Percentiles rank a stretch among this genome's conserved stretches.
Evolutionary conservation across 1,140 invertebrate genomes (phyloP).

Genomic region (Zaprionus nigranus): DNA sequence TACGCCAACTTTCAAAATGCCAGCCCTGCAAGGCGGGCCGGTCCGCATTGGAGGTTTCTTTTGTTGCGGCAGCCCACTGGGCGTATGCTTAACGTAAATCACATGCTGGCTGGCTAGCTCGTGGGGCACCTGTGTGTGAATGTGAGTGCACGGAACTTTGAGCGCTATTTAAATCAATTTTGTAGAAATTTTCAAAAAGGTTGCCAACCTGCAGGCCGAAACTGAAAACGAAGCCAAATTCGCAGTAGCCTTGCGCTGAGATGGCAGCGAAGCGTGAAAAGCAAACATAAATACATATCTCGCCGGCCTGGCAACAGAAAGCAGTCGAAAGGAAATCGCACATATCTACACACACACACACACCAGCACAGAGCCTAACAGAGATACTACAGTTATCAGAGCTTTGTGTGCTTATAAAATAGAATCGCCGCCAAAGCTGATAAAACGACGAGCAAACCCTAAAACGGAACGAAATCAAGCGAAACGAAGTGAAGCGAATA

Average conservation of each 20-base stretch:
- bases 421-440: constrained; percentile 52
- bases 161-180: constrained; percentile 77
- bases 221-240: background rate
- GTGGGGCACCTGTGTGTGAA: background rate
- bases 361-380: constrained; percentile 19
- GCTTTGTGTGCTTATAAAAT: constrained; percentile 67
- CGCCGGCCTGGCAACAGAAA: constrained; percentile 66
- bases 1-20: constrained; percentile 37
- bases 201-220: constrained; percentile 36
- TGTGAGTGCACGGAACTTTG: constrained; percentile 13
- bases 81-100: constrained; percentile 47
- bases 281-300: constrained; percentile 75
- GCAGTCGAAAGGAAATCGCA: constrained; percentile 49
- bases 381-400: constrained; percentile 63
- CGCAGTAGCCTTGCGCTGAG: constrained; percentile 15
- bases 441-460: constrained; percentile 33
- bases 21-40: constrained; percentile 4
- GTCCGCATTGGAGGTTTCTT: constrained; percentile 22
- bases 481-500: constrained; percentile 45
- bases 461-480: constrained; percentile 54
- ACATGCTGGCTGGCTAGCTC: constrained; percentile 5
- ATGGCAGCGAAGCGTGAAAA: constrained; percentile 65
- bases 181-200: constrained; percentile 73
- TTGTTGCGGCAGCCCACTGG: constrained; percentile 20
- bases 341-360: constrained; percentile 28